Evolutionary conservation across 37 sponge, comb jelly and placozoan species (phyloP).

Genomic region (Bolinopsis microptera): DNA sequence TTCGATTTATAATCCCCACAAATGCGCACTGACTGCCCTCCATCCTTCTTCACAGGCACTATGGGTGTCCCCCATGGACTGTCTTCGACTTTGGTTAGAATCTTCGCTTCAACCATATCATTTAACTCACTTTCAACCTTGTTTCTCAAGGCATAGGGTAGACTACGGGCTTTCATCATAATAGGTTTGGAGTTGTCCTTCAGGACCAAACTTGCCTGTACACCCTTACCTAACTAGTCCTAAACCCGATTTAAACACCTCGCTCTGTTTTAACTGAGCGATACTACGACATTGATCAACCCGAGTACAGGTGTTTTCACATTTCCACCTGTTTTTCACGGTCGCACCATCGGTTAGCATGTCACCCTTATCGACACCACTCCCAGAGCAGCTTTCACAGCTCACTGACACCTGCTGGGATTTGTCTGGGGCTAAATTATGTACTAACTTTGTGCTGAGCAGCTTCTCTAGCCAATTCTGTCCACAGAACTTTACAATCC

Average conservation of each 20-base stretch:
- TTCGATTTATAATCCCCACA: not conserved
- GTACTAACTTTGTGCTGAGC: not conserved
- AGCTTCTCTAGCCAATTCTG: not conserved
- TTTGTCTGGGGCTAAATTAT: conserved; percentile 15
- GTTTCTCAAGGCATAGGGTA: not conserved
- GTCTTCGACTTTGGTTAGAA: not conserved
- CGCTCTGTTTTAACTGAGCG: conserved; percentile 33
- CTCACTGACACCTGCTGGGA: conserved; percentile 35
- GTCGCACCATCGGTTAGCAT: not conserved
- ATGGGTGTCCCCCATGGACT: conserved; percentile 11
- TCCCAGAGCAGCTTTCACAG: conserved; percentile 52
- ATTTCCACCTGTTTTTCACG: not conserved
- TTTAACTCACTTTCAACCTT: not conserved
- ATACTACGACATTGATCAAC: conserved; percentile 29
- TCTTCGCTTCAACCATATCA: not conserved
- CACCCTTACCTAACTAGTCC: not conserved
- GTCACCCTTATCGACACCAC: not conserved
- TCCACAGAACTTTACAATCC: conserved; percentile 25
- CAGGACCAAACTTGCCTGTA: not conserved
- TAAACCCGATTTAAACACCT: conserved; percentile 11
- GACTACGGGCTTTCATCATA: not conserved
- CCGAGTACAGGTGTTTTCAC: not conserved
- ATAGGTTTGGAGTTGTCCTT: not conserved
- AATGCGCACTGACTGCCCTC: not conserved
- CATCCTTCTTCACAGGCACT: not conserved